Evolutionary conservation across 2,888 invertebrate genomes (phyloP), one percentile per base, ranked within the genome.

Genomic region (Ectemnius continuus): DNA sequence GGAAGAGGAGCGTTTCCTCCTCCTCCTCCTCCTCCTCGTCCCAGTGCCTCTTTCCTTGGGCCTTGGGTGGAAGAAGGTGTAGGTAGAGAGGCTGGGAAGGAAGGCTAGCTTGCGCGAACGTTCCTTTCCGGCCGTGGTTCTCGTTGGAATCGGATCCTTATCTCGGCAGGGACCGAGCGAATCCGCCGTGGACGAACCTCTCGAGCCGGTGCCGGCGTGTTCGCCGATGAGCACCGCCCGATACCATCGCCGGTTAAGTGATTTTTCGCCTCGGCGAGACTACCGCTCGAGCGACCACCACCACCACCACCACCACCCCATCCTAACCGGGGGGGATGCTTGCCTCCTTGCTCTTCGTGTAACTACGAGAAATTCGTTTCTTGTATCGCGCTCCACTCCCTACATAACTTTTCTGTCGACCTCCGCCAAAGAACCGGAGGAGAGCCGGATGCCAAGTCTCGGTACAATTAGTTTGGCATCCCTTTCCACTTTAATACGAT

Each of bases 171-270:
- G 72, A 70, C 75, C 70, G 76, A 58, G 70, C 80, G 83, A 80
- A 77, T 78, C 71, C 70, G 63, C 65, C 66, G 67, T 63, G 68
- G 78, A 66, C 73, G 71, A 52, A 64, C 68, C 36, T 59, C 20
- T 59, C 20, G 64, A 20, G 13, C 58, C 36, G 67, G 28, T 69
- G 74, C 70, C 68, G 76, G 73, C 16, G 52, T 16, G n/a, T 73
- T 65, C 70, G 66, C 67, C 84, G 79, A 84, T 68, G 81, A 83
- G 75, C 70, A 73, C 56, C 66, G 20, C 16, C 45, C 62, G 83
- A 83, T 83, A 83, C 67, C 73, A 83, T 84, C 82, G 73, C 58
- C 70, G 76, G 73, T 82, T 83, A 84, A 83, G 84, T 83, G 83
- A 83, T 83, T 83, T 83, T 83, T 83, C 84, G 82, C 75, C 76